phyloP scores from a whole-genome alignment of 2,888 invertebrate genomes.

The Slavum lentiscoides region DNA sequence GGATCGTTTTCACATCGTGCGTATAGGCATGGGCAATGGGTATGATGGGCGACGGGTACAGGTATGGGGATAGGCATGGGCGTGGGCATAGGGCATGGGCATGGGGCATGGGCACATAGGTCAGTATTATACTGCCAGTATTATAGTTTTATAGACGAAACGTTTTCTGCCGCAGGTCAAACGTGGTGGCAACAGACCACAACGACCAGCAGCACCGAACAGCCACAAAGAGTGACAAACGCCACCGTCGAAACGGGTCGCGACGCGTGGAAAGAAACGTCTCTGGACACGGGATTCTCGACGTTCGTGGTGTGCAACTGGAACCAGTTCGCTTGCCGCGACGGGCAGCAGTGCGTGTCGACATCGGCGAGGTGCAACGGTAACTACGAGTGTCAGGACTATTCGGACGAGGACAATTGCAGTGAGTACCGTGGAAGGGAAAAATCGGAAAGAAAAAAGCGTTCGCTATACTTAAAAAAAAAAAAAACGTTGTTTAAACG shows the following conservation, averaged over 20 bases:
- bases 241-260: background rate
- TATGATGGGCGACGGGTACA: too few relatives aligned
- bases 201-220: background rate
- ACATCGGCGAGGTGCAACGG: conserved; percentile 68
- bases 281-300: background rate
- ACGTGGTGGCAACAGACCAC: background rate
- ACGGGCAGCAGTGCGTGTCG: conserved; percentile 66
- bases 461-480: too few relatives aligned
- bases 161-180: background rate
- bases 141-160: background rate
- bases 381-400: conserved; percentile 66
- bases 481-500: too few relatives aligned
- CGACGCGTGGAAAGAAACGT: background rate
- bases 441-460: too few relatives aligned
- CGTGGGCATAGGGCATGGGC: too few relatives aligned
- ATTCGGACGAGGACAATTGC: conserved; percentile 69
- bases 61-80: too few relatives aligned
- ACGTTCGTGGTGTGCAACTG: conserved; percentile 55
- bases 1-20: too few relatives aligned
- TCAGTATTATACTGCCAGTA: too few relatives aligned
- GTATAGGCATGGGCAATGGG: too few relatives aligned
- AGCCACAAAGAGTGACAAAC: background rate
- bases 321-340: conserved; percentile 63
- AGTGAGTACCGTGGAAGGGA: conserved; percentile 57
- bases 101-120: too few relatives aligned